Percentiles rank a stretch among this genome's conserved stretches.
These are phyloP conservation scores for Ophiothrix spiculata DNA, from an alignment of 35 echinoderm and acorn worm species.

Conservation along the genomic window DNA sequence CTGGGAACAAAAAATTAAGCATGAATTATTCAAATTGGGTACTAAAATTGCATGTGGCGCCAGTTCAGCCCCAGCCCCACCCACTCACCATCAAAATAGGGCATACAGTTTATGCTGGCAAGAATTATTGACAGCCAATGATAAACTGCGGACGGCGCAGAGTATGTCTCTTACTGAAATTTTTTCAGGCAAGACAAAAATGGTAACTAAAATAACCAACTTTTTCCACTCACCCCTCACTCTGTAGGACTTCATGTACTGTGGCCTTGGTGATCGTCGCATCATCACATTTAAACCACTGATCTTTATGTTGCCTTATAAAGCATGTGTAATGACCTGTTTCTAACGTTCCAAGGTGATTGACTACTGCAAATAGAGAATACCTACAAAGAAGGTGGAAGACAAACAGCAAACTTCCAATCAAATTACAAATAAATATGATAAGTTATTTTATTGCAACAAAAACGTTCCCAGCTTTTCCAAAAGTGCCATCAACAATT, in stretches of 20 bases:
- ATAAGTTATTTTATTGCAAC: not conserved
- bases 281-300: conserved; percentile 99
- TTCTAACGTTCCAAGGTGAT: conserved; percentile 92
- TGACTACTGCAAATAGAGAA: conserved; percentile 98
- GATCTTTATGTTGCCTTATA: conserved; percentile 90
- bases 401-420: not conserved
- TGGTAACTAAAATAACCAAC: not conserved
- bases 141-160: not conserved
- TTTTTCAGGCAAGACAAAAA: not conserved
- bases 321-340: conserved; percentile 97
- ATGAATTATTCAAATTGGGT: no score
- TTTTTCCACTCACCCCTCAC: conserved; percentile 79
- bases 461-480: not conserved
- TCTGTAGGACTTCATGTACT: conserved; percentile 86
- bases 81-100: not conserved
- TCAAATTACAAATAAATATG: not conserved
- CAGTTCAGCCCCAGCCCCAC: not conserved
- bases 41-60: no score
- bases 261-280: conserved; percentile 87
- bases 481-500: not conserved
- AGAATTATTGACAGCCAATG: not conserved
- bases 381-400: conserved; percentile 71
- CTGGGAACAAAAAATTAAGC: no score
- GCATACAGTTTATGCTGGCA: not conserved
- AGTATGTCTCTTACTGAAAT: not conserved